These are phyloP conservation scores for Pedionomus torquatus DNA, from an alignment of 2,113 vertebrate species.

Conservation along the genomic window DNA sequence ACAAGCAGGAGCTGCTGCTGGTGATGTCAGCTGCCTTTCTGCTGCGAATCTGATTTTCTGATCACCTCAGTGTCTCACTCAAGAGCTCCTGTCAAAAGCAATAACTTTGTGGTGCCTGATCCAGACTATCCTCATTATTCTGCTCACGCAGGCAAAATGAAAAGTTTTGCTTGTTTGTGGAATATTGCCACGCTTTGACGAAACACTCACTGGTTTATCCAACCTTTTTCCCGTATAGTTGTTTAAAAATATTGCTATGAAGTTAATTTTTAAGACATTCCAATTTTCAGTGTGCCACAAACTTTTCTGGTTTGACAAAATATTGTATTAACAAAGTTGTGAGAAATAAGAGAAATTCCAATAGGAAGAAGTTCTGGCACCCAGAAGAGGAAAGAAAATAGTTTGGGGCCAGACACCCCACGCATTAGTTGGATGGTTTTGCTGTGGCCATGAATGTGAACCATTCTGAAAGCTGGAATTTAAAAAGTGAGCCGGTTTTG, in stretches of 20 bases:
- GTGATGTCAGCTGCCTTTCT: neutral
- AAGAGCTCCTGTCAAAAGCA: neutral
- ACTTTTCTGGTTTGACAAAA: neutral
- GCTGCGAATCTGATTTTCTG: neutral
- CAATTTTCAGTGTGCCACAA: neutral
- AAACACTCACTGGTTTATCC: neutral
- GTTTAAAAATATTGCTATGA: neutral
- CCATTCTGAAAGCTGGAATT: neutral
- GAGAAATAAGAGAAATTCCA: neutral
- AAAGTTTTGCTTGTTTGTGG: neutral
- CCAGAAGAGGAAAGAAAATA: neutral
- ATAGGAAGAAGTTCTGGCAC: neutral
- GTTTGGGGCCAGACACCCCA: neutral
- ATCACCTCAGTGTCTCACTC: neutral
- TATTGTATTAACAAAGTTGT: fast-evolving
- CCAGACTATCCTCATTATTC: neutral
- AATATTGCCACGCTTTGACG: neutral
- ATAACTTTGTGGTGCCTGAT: neutral
- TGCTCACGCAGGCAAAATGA: neutral
- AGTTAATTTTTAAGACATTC: neutral
- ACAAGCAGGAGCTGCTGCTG: neutral
- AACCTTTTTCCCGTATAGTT: neutral
- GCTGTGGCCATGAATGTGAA: neutral
- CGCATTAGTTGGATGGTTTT: neutral
- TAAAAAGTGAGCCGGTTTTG: neutral